These are phyloP conservation scores for Emys orbicularis DNA, from an alignment of 2,797 vertebrate species.

Conservation along the genomic window DNA sequence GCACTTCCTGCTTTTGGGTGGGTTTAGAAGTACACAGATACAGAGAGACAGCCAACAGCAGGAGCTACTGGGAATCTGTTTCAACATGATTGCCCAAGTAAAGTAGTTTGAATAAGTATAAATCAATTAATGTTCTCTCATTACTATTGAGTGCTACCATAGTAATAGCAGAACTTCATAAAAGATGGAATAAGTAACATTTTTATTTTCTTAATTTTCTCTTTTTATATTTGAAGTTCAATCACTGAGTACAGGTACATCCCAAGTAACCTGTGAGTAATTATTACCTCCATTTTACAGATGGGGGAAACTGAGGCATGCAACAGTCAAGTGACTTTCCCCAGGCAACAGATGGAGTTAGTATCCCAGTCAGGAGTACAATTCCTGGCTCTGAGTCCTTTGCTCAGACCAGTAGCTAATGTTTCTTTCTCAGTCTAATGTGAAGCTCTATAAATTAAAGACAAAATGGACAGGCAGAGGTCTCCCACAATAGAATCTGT, in stretches of 20 bases:
- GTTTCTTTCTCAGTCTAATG: not conserved
- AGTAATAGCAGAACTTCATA: conserved; percentile 13
- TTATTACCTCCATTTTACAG: not conserved
- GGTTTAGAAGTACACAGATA: not conserved
- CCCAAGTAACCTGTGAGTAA: not conserved
- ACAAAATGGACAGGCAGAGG: not conserved
- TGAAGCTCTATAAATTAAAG: not conserved
- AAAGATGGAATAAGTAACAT: conserved; percentile 27
- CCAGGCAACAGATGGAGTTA: not conserved
- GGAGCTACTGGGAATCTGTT: not conserved
- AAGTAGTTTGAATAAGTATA: not conserved
- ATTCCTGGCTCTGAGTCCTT: not conserved
- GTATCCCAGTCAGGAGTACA: not conserved
- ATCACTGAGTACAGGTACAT: not conserved
- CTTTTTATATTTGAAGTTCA: conserved; percentile 13
- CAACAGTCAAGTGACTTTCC: not conserved
- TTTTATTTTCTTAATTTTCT: conserved; percentile 39
- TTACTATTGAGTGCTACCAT: not conserved
- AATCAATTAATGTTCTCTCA: conserved; percentile 7
- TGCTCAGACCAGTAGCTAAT: not conserved
- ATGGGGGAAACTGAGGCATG: not conserved
- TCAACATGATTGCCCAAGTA: not conserved
- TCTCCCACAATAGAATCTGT: not conserved
- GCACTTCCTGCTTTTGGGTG: not conserved
- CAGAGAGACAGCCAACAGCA: not conserved